Percentiles rank a stretch among this genome's conserved stretches.
Conservation (phyloP, 2,113 vertebrate genomes). For the Lophura nycthemera region DNA sequence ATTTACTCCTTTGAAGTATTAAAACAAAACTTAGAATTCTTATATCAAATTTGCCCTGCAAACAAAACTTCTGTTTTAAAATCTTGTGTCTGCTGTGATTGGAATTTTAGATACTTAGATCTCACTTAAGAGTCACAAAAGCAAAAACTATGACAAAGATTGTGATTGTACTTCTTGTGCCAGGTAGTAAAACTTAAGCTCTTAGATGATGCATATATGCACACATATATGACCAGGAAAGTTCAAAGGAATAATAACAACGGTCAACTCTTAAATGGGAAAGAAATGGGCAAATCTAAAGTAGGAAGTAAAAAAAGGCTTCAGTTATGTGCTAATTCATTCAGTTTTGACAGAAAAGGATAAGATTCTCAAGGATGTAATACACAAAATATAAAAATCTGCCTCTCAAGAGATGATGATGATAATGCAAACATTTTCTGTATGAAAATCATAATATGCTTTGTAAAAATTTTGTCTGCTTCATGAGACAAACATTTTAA, state of each 20-base stretch:
- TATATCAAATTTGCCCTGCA: background rate
- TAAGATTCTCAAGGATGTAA: background rate
- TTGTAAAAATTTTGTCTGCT: background rate
- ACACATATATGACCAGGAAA: background rate
- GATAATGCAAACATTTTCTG: background rate
- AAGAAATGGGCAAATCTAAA: background rate
- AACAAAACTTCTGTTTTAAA: background rate
- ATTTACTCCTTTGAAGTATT: background rate
- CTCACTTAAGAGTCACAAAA: background rate
- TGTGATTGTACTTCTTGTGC: background rate
- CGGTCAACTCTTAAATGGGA: background rate
- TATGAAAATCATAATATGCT: background rate
- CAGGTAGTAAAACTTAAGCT: background rate
- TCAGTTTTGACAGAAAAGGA: background rate
- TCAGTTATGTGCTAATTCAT: background rate
- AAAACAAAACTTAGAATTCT: background rate
- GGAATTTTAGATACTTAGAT: background rate
- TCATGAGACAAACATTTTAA: background rate
- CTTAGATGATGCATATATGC: background rate
- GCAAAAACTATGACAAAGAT: background rate
- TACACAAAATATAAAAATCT: background rate
- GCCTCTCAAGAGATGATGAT: background rate
- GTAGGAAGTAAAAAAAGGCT: background rate
- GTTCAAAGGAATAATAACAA: background rate
- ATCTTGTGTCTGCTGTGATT: background rate